Evolutionary conservation across 2,888 invertebrate species (phyloP), one percentile per base, ranked within the genome.

Genomic region (Dolomedes plantarius): DNA sequence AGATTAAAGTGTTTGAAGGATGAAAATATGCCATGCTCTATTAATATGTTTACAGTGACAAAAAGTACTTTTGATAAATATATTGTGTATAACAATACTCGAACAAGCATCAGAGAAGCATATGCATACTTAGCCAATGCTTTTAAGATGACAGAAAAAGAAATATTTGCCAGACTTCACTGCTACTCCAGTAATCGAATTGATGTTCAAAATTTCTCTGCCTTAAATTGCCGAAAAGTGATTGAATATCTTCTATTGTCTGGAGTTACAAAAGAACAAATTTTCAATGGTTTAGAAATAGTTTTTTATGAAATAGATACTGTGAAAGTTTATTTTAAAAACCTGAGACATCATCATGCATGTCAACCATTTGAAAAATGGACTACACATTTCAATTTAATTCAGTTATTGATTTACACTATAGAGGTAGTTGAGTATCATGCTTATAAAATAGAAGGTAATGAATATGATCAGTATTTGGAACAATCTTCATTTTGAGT

Each of bases 331-430:
- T 32, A 32, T 64, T 82, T 76, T 36, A 31, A 76, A 27, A 46
- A 62, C 9, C 41, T 82, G 7, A 28, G 56, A 50, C 64, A 27
- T 39, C 69, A 71, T 31, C 32, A 62, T 28, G 29, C 13, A 2
- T 69, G 31, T 29, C 76, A 71, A 28, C 82, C 82, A 2, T 76
- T 39, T 50, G 9, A 32, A 29, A 72, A 83, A 23, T 83, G 83
- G 83, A 9, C 23, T 31, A 32, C 62, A 1, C 83, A 83, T 71
- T 77, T 39, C 28, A 77, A 83, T 56, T 64, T 83, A 36, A 32
- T 83, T 50, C 83, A 77, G 6, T 67, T 83, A 36, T 39, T 83
- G 19, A 77, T 77, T 16, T 83, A 83, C 77, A 1, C 19, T 28
- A 77, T 83, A 27, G 83, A 83, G 72, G 50, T 29, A 27, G 64